phyloP scores from a whole-genome alignment of 2,888 invertebrate genomes.

The Orthosia gracilis region DNA sequence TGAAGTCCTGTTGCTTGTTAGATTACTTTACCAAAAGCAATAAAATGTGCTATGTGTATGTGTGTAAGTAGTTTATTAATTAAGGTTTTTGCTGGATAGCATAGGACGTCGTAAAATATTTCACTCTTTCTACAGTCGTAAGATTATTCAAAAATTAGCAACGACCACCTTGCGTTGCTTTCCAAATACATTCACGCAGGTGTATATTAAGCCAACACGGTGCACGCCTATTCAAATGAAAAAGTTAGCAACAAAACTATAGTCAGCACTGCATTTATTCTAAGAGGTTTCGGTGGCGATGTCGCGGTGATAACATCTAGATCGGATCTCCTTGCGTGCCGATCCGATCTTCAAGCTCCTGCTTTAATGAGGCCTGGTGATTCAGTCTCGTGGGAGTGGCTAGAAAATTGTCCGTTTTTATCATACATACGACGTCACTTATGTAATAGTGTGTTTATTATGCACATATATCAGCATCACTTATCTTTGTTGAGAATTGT shows the following conservation, averaged over 20 bases:
- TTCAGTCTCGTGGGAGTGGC: slow-evolving; percentile 70
- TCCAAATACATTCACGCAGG: slow-evolving; percentile 10
- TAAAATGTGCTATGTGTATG: neutral
- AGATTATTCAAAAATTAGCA: slow-evolving; percentile 4
- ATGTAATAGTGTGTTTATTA: slow-evolving; percentile 58
- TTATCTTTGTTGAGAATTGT: slow-evolving; percentile 46
- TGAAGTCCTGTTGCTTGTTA: slow-evolving; percentile 7
- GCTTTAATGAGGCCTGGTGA: slow-evolving; percentile 80
- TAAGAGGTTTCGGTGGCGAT: slow-evolving; percentile 72
- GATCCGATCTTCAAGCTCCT: slow-evolving; percentile 82
- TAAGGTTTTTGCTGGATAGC: neutral
- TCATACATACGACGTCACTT: slow-evolving; percentile 63
- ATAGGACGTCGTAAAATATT: neutral
- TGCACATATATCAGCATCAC: slow-evolving; percentile 57
- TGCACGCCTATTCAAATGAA: slow-evolving; percentile 48
- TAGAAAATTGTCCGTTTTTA: slow-evolving; percentile 66
- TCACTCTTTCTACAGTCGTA: neutral
- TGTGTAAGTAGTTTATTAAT: neutral
- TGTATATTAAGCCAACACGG: slow-evolving; percentile 10
- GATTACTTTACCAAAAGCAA: slow-evolving; percentile 18
- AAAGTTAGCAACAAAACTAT: slow-evolving; percentile 64
- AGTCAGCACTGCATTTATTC: slow-evolving; percentile 69
- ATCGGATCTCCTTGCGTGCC: slow-evolving; percentile 86
- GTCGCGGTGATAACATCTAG: slow-evolving; percentile 79
- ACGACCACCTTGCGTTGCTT: slow-evolving; percentile 11